Evolutionary conservation across 1,140 invertebrate species (phyloP), one percentile per base, ranked within the genome.

Genomic region (Diabrotica undecimpunctata): DNA sequence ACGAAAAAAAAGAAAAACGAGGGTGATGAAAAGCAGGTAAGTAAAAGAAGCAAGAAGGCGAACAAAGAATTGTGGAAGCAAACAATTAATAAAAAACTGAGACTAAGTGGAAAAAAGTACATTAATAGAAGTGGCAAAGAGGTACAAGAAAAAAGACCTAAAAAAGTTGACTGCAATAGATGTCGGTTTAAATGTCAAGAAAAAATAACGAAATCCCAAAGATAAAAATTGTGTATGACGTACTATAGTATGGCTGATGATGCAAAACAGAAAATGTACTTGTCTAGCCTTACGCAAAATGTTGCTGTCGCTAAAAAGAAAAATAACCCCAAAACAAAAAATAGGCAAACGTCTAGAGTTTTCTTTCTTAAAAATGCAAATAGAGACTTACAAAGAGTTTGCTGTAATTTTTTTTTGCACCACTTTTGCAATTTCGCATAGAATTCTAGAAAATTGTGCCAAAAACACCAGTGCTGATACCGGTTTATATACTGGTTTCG

Each of bases 111-210:
- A 37, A 7, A 58, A 58, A 12, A 7, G 8, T 58, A 58, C 36
- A 37, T 58, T 25, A 14, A 58, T 58, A 5, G 56, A 58, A 58
- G 56, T 58, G 56, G 6, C 10, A 58, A 58, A 58, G 35, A n/a
- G 7, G 4, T 58, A 9, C 56, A n/a, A 12, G 12, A 58, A 10
- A 58, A 58, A 37, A 37, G 11, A 35, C 56, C 56, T n/a, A 14
- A 58, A 37, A 35, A 35, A 25, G 13, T 35, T 11, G 35, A 58
- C 7, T 58, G 56, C 56, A 35, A 6, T 35, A 58, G 3, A 37
- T 58, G 56, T 46, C 8, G 41, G 11, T 46, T 46, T 46, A 46
- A 46, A 46, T 46, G 41, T n/a, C 8, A 46, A 10, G 8, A 10
- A 46, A 46, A 46, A 10, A 10, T 46, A 10, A n/a, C 41, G 8